Evolutionary conservation across 2,797 vertebrate genomes (phyloP).

Genomic region (Selene dorsalis): DNA sequence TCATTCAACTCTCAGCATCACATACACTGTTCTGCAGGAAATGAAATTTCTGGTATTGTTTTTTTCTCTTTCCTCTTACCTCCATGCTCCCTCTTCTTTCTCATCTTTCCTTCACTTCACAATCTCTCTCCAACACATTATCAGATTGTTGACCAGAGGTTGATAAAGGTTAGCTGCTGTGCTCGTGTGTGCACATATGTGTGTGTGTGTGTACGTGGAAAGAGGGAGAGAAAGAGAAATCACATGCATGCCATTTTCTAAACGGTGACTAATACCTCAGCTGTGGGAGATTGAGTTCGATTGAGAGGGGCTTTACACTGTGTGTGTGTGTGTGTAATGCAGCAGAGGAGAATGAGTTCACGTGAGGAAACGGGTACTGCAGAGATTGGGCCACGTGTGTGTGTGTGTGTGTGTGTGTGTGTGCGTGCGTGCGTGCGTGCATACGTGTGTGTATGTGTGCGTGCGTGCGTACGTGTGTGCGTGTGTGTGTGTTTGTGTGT

Average conservation of each 20-base stretch:
- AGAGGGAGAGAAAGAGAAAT: not conserved
- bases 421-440: slow-evolving; percentile 21
- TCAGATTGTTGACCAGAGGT: slow-evolving; percentile 6
- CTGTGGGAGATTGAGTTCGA: not conserved
- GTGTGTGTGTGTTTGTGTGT: slow-evolving; percentile 21
- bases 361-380: slow-evolving; percentile 49
- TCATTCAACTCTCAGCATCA: too few relatives aligned
- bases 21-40: too few relatives aligned
- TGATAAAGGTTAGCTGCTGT: slow-evolving; percentile 18
- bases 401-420: slow-evolving; percentile 25
- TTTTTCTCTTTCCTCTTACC: not conserved
- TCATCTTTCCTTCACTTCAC: too few relatives aligned
- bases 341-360: slow-evolving; percentile 51
- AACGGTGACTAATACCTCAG: slow-evolving; percentile 1
- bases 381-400: slow-evolving; percentile 17
- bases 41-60: too few relatives aligned
- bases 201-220: not conserved
- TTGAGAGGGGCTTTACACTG: slow-evolving; percentile 2
- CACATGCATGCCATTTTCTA: not conserved
- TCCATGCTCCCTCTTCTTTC: not conserved
- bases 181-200: not conserved
- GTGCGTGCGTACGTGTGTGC: too few relatives aligned
- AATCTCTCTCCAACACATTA: not conserved
- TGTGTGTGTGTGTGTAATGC: slow-evolving; percentile 35
- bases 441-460: slow-evolving; percentile 22